Evolutionary conservation across 2,888 invertebrate species (phyloP).

Genomic region (Eurytoma californica): DNA sequence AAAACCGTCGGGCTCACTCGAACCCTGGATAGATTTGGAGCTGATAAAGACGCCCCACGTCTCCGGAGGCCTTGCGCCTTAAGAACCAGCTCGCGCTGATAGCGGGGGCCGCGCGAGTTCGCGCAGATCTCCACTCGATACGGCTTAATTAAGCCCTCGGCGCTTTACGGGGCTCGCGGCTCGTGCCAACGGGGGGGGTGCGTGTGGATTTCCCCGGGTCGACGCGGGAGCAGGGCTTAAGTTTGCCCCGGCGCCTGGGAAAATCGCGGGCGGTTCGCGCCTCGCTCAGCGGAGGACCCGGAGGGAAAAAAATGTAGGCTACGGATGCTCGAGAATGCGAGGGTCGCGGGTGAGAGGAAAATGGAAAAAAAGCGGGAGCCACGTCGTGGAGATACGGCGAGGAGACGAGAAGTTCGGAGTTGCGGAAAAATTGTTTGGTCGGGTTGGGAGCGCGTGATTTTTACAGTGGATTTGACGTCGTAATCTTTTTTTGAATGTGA

Average conservation of each 20-base stretch:
- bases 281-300: too few relatives aligned
- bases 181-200: constrained; percentile 21
- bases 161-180: constrained; percentile 42
- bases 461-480: not conserved
- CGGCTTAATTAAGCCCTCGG: constrained; percentile 46
- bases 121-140: constrained; percentile 42
- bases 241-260: constrained; percentile 11
- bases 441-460: constrained; percentile 3
- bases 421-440: constrained; percentile 11
- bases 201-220: constrained; percentile 9
- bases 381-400: too few relatives aligned
- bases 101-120: not conserved
- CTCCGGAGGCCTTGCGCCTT: too few relatives aligned
- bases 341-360: not conserved
- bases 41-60: too few relatives aligned
- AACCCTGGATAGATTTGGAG: too few relatives aligned
- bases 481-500: not conserved
- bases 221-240: not conserved
- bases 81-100: not conserved
- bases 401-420: not conserved
- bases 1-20: too few relatives aligned
- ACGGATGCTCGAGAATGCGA: not conserved
- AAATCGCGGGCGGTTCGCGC: not conserved
- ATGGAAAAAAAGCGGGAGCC: not conserved
- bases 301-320: not conserved